Base-by-base conservation (phyloP, 2,113 vertebrate genomes). In the Zapornia atra region DNA sequence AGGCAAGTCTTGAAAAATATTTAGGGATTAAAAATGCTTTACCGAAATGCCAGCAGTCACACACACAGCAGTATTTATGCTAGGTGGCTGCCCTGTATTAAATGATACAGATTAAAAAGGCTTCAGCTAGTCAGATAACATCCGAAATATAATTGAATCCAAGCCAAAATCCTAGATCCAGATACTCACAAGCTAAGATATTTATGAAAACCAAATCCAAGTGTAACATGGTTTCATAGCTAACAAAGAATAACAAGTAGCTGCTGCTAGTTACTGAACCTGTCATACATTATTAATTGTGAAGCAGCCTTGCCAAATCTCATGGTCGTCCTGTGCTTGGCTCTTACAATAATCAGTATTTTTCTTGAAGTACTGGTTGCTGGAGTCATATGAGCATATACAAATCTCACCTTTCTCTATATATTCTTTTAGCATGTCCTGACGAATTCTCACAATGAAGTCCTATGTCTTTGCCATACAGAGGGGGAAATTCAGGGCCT, bases 171-270 rank as follows among this genome's bases (percentile, higher is more conserved):
- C 53, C 61, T 88, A 76, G 53, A 68, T 91, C 38, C 86, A 89
- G 91, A 82, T 92, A 89, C 48, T 61, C 73, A 81, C 46, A 77
- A 64, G 26, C 48, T 60, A 84, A 77, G 84, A 59, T 97, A 88
- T 90, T 91, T 94, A 88, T 46, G 31, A 70, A 91, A 96, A 88
- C n/a, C 15, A 69, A 91, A 93, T 86, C 87, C 92, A 86, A 96
- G 91, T 94, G 70, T 90, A 94, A 46, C 66, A 77, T 46, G 22
- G 63, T 69, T 93, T 96, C 29, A 26, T 28, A 61, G 61, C 82
- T 90, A 90, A 73, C 44, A 91, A 82, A 91, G 88, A 84, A 87
- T 57, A 93, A 81, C 83, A 95, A 94, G 69, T 86, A 97, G 86
- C 78, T 96, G 61, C 76, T 95, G 61, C 59, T 91, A 75, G 91